These are phyloP conservation scores for Pelosia muscerda DNA, from an alignment of 2,888 invertebrate genomes.

Conservation along the genomic window DNA sequence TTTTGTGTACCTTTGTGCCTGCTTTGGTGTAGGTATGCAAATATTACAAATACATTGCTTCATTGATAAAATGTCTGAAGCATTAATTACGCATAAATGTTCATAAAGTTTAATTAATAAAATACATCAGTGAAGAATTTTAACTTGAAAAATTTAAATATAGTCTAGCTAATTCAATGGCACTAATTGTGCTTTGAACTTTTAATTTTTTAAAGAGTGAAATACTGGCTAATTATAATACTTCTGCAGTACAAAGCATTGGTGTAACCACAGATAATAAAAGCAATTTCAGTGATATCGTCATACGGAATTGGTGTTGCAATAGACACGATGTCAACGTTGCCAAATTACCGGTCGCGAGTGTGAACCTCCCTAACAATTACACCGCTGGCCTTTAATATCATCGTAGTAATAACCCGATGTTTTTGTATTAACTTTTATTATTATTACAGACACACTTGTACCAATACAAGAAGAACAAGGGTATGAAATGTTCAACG, in stretches of 20 bases:
- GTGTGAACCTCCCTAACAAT: constrained; percentile 59
- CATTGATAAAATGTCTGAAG: too few relatives aligned
- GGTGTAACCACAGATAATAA: constrained; percentile 56
- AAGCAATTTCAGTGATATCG: constrained; percentile 63
- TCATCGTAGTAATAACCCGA: constrained; percentile 55
- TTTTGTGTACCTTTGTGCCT: too few relatives aligned
- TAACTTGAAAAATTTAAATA: neutral
- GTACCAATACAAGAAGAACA: constrained; percentile 40
- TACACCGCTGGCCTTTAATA: constrained; percentile 58
- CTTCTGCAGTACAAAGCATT: constrained; percentile 19
- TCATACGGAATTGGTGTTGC: constrained; percentile 66
- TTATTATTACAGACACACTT: constrained; percentile 49
- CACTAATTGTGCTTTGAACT: neutral
- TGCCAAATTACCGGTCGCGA: constrained; percentile 67
- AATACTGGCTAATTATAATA: constrained; percentile 29
- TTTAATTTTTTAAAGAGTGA: constrained; percentile 7
- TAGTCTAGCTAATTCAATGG: neutral
- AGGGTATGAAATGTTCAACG: constrained; percentile 30
- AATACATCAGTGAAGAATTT: too few relatives aligned
- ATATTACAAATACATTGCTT: too few relatives aligned
- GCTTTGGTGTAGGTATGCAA: too few relatives aligned
- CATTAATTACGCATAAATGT: too few relatives aligned
- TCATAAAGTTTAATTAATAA: too few relatives aligned
- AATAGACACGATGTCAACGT: constrained; percentile 61
- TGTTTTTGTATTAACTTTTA: constrained; percentile 67